Base-by-base conservation (phyloP, 2,113 vertebrate species). In the Isurus oxyrinchus region DNA sequence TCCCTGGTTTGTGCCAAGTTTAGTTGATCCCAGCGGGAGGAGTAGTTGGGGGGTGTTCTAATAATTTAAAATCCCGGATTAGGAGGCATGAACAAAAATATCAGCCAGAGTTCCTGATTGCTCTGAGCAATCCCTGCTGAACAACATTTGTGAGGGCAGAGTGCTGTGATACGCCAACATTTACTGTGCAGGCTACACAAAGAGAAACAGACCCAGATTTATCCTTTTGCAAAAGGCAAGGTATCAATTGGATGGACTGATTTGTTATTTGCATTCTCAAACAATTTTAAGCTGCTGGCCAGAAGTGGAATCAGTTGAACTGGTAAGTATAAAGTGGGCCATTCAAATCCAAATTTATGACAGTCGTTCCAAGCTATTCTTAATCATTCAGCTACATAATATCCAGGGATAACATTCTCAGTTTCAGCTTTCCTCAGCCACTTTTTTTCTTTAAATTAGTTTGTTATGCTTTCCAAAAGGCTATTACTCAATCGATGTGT, bases 401-500 rank as follows among this genome's bases (percentile, higher is more conserved):
- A 67, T 72, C 67, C 94, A 72, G 67, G 49, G 94, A 95, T 69
- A 27, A n/a, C 21, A 76, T 27, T 72, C 66, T 72, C 44, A 69
- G 67, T 55, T 55, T 95, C 67, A 76, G 66, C n/a, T 94, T 72
- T 72, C 66, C 66, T 67, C 63, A 25, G 63, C 59, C 61, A 67
- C 31, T 31, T 69, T 59, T 76, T 44, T 72, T 53, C 16, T 67
- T 63, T 76, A 69, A 72, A 55, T 95, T 49, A 44, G 94, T 95
- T 72, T 95, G 94, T 49, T 72, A 76, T 69, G 25, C 49, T 76
- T 72, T 95, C 67, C 66, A 95, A 95, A 72, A 72, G 67, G 67
- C 44, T 95, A 69, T 53, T 95, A 95, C 67, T 95, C 94, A 95
- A 95, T 14, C 44, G 94, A 55, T 55, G 61, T 95, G 66, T 72